Percentiles rank a stretch among this genome's conserved stretches.
These are phyloP conservation scores for Lasiommata megera DNA, from an alignment of 2,888 invertebrate species.

Conservation along the genomic window DNA sequence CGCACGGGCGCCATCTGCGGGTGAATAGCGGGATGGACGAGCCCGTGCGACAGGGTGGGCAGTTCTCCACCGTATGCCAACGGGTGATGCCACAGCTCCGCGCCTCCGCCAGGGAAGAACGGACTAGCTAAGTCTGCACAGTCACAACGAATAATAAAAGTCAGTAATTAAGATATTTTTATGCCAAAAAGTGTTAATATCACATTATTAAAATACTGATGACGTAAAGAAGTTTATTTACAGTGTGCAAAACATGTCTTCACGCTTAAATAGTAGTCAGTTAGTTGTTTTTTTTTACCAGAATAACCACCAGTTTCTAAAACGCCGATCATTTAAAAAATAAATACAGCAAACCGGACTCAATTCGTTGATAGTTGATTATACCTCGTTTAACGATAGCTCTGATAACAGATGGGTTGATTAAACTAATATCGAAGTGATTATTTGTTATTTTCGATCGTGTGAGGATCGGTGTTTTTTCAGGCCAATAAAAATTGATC, in stretches of 20 bases:
- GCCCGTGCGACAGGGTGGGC: conserved; percentile 92
- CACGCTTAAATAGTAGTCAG: conserved; percentile 40
- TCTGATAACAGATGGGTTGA: too few relatives aligned
- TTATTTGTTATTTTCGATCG: too few relatives aligned
- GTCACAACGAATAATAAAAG: conserved; percentile 34
- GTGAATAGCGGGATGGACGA: conserved; percentile 98
- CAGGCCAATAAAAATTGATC: neutral
- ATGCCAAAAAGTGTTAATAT: neutral
- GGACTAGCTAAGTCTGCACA: conserved; percentile 95
- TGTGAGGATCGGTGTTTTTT: neutral
- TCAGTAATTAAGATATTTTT: neutral
- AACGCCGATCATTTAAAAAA: neutral
- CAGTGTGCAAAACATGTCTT: conserved; percentile 67
- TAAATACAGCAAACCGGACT: too few relatives aligned
- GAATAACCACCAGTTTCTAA: neutral
- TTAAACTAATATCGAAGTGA: too few relatives aligned
- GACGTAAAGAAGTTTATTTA: conserved; percentile 53
- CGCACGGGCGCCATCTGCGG: conserved; percentile 97
- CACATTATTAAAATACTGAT: conserved; percentile 2
- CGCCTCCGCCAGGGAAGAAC: conserved; percentile 93
- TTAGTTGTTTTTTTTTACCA: neutral
- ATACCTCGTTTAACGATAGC: too few relatives aligned
- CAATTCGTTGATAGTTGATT: too few relatives aligned
- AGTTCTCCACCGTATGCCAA: conserved; percentile 91
- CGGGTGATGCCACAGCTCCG: conserved; percentile 97